A percentile compares a stretch with the other conserved stretches of the same genome.
Conservation (phyloP, 2,888 invertebrate genomes). For the Nebria salina region DNA sequence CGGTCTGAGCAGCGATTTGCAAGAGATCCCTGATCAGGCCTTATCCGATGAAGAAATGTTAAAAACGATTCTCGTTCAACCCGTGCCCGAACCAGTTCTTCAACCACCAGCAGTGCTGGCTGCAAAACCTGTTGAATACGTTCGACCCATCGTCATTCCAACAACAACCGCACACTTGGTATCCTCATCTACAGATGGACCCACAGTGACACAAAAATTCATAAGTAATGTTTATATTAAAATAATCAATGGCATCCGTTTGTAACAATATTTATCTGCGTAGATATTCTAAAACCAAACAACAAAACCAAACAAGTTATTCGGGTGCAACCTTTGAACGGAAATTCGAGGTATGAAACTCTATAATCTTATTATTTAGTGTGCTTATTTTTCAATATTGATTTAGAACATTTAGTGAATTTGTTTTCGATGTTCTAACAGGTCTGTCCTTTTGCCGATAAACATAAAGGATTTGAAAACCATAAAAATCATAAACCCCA, state of each 20-base stretch:
- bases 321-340: constrained; percentile 59
- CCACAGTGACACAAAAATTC: constrained; percentile 25
- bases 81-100: neutral
- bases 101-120: neutral
- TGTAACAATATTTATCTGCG: constrained; percentile 48
- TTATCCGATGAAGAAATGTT: constrained; percentile 40
- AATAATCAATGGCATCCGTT: neutral
- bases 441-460: constrained; percentile 77
- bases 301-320: constrained; percentile 53
- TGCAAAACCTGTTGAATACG: constrained; percentile 34
- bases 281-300: constrained; percentile 36
- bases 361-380: neutral
- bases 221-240: constrained; percentile 27
- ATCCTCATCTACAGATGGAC: constrained; percentile 2
- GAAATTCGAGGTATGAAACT: constrained; percentile 55
- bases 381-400: too few relatives aligned
- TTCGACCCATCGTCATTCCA: constrained; percentile 31
- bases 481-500: constrained; percentile 77
- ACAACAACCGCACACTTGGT: neutral
- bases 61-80: constrained; percentile 35
- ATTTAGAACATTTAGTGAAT: constrained; percentile 11
- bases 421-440: constrained; percentile 53
- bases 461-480: constrained; percentile 77
- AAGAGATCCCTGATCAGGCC: constrained; percentile 61
- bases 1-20: constrained; percentile 73